These are phyloP conservation scores for Oscheius sp. DNA, from an alignment of 2,888 invertebrate genomes.

Conservation along the genomic window DNA sequence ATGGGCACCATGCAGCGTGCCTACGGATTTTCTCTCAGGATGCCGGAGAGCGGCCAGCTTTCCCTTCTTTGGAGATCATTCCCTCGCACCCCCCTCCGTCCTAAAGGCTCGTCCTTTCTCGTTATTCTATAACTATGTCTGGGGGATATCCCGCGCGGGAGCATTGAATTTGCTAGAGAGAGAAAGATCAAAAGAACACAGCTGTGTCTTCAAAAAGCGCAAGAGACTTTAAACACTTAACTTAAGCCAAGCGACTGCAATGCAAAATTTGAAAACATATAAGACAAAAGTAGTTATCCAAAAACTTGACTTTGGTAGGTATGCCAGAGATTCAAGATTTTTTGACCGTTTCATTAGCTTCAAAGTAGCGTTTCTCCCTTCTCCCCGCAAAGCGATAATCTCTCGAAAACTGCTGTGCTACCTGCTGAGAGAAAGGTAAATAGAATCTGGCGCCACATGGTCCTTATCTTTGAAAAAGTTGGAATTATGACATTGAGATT, in stretches of 20 bases:
- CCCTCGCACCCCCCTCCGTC: slow-evolving; percentile 23
- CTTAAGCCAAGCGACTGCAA: no score
- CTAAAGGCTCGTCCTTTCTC: slow-evolving; percentile 13
- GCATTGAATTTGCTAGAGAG: neutral
- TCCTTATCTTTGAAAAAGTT: neutral
- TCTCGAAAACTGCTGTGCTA: no score
- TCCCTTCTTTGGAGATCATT: slow-evolving; percentile 58
- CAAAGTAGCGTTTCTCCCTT: no score
- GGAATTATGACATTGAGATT: neutral
- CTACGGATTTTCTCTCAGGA: slow-evolving; percentile 43
- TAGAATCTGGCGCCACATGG: slow-evolving; percentile 6
- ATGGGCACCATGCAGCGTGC: slow-evolving; percentile 34
- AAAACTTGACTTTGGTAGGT: no score
- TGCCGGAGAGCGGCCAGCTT: slow-evolving; percentile 70
- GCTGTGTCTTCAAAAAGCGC: neutral
- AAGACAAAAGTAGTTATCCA: no score
- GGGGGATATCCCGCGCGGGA: neutral
- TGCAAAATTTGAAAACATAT: no score
- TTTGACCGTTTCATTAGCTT: no score
- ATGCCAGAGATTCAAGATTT: no score
- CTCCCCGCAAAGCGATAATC: no score
- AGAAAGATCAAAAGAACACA: neutral
- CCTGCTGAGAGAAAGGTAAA: neutral
- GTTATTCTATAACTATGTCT: neutral
- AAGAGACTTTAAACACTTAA: neutral